Base-by-base conservation (phyloP, 1,140 invertebrate species). In the Diachasma alloeum region DNA sequence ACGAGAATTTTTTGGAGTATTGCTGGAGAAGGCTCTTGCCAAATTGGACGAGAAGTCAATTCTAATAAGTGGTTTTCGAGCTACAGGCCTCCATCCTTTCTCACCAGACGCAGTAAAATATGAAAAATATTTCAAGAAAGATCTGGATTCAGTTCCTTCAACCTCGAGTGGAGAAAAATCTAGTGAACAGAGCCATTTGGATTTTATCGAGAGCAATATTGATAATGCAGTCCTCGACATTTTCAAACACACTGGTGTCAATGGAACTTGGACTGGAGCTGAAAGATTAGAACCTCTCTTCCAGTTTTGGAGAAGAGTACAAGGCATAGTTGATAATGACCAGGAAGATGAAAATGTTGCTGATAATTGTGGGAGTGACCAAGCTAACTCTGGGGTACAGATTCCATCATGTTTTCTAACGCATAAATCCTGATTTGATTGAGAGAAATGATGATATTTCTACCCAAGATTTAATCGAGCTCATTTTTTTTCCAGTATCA, bases 41-140 rank as follows among this genome's bases (percentile, higher is more conserved):
- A 59, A 66, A 19, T 53, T 79, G 5, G 53, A 81, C 44, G 53
- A 63, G 69, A n/a, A 72, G 67, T 70, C 74, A 17, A 80, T 70
- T 73, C 48, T 82, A 17, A 77, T 71, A 74, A 81, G 78, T 80
- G 83, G 83, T 26, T 84, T 83, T 74, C 46, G 75, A 81, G 75
- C 72, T 24, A 78, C 78, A 77, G 83, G 83, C 37, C 48, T 83
- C 6, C 71, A 73, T 26, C 83, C 81, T n/a, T 84, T 80, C 70
- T 74, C 76, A 63, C 66, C 44, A 36, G 46, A 78, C 48, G 72
- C 37, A 53, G 31, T 78, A n/a, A 46, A 78, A 31, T 74, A 74
- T 48, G 9, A 42, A 13, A 78, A 78, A 36, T 74, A 48, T 71
- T 76, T 76, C 39, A 71, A 70, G 31, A 76, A 63, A 2, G n/a